Evolutionary conservation across 2,888 invertebrate genomes (phyloP), one percentile per base, ranked within the genome.

Genomic region (Tetragnatha montana): DNA sequence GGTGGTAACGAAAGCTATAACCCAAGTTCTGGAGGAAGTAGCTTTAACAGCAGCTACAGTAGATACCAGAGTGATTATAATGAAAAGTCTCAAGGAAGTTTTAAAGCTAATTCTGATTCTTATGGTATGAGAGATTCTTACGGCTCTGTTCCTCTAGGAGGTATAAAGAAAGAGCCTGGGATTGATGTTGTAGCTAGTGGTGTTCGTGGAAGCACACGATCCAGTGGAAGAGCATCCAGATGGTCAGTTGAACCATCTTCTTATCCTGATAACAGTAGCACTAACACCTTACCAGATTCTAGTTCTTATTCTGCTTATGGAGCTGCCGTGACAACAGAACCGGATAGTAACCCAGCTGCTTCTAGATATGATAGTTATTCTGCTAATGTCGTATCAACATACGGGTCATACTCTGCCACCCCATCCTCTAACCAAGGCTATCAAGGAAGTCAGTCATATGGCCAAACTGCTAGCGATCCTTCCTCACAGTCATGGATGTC

Each of bases 191-290:
- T 73, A 0, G 50, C 22, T n/a, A 47, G 47, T 6, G 50, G 68
- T 35, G 74, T 35, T n/a, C 49, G 73, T 21, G 76, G 78, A 17
- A 60, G 22, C n/a, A 73, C 83, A 4, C 78, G 82, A 47, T 19
- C 76, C 7, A 51, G 78, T 88, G 88, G 82, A 14, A 78, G 71
- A 47, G 70, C 79, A 1, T 78, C 84, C 6, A 84, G 89, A 80
- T 89, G 89, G 89, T 85, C 85, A 70, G 75, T 81, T 60, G 89
- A 79, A 50, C 71, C 79, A n/a, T 35, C 50, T 70, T 21, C 75
- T 21, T 70, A 50, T 17, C 35, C 50, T 78, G 50, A 79, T 4
- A 35, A 35, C 35, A 73, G 21, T 12, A 50, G 14, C 49, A 19
- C 76, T 47, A 50, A 68, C 50, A 35, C 70, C 51, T 12, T n/a